Conservation (phyloP, 2,888 invertebrate genomes). For the Girardia tigrina region DNA sequence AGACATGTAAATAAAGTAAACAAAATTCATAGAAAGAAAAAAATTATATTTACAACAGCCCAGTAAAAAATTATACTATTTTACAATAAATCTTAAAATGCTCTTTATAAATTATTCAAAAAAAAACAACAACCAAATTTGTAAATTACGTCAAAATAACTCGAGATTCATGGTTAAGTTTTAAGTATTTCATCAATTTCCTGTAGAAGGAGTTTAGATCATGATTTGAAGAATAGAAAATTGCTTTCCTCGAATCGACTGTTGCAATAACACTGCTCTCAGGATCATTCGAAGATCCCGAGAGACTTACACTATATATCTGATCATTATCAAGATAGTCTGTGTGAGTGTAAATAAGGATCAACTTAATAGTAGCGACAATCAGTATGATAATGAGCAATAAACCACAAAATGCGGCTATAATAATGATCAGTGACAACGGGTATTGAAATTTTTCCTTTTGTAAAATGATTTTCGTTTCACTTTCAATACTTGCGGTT, state of each 20-base stretch:
- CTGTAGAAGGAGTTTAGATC: background rate
- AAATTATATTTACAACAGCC: too few species aligned
- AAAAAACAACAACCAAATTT: background rate
- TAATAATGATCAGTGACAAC: background rate
- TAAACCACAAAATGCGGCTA: constrained; percentile 2
- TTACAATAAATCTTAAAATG: too few species aligned
- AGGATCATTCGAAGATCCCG: constrained; percentile 10
- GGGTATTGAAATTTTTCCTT: background rate
- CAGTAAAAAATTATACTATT: too few species aligned
- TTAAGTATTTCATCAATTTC: constrained; percentile 12
- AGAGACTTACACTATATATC: background rate
- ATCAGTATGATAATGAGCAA: constrained; percentile 19
- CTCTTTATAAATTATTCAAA: too few species aligned
- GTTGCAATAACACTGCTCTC: background rate
- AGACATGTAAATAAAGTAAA: too few species aligned
- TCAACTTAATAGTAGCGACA: background rate
- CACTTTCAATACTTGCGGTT: background rate
- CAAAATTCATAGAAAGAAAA: too few species aligned
- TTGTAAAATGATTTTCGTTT: background rate
- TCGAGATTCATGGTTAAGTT: constrained; percentile 10
- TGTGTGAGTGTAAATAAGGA: background rate
- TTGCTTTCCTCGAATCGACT: background rate
- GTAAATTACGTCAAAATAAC: constrained; percentile 3
- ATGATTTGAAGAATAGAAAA: background rate
- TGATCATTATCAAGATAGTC: background rate